Evolutionary conservation across 2,888 invertebrate species (phyloP).

Genomic region (Anagyrus pseudococci): DNA sequence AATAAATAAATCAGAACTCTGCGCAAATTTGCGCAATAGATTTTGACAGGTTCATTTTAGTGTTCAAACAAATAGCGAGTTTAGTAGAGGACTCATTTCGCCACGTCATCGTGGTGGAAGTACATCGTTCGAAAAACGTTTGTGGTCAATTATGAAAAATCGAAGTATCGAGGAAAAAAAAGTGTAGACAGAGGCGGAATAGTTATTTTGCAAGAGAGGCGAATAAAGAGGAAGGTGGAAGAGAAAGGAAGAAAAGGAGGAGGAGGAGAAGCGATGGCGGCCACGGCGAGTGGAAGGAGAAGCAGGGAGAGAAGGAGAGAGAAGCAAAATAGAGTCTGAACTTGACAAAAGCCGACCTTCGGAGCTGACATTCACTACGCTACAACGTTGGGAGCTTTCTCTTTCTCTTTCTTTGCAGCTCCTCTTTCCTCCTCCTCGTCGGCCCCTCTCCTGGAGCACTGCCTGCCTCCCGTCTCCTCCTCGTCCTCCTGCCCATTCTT

Average conservation of each 20-base stretch:
- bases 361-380: conserved; percentile 59
- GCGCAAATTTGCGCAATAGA: no score
- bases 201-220: background rate
- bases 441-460: conserved; percentile 12
- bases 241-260: conserved; percentile 10
- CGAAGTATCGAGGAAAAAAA: no score
- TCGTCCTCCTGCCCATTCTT: conserved; percentile 23
- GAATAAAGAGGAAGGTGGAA: background rate
- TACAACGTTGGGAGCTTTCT: conserved; percentile 28
- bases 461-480: conserved; percentile 30
- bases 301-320: conserved; percentile 16
- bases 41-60: no score
- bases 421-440: conserved; percentile 16
- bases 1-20: no score
- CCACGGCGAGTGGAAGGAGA: background rate
- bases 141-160: no score
- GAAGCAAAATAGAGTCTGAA: conserved; percentile 49
- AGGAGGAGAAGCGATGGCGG: background rate
- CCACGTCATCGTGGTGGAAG: no score
- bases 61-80: no score
- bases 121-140: no score
- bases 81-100: no score
- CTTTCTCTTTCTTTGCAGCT: conserved; percentile 40
- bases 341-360: conserved; percentile 62
- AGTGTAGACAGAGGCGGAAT: no score